Evolutionary conservation across 2,113 vertebrate genomes (phyloP), one percentile per base, ranked within the genome.

Genomic region (Heloderma charlesbogerti): DNA sequence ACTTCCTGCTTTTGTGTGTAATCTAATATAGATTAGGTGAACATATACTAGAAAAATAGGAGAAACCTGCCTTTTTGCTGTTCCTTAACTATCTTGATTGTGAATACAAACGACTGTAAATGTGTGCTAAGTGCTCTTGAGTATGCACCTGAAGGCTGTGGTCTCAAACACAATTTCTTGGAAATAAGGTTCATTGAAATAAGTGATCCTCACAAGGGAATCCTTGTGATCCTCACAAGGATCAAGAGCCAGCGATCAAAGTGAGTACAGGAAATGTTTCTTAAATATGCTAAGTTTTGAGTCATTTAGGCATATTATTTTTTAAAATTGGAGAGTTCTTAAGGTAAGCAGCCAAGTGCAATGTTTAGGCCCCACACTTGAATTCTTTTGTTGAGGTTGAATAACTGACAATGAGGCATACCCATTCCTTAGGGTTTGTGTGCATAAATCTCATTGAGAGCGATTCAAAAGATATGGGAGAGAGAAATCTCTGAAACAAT

Each of bases 261-360:
- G 40, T 77, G 22, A 25, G 27, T 25, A 45, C 37, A 72, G n/a
- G 67, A 54, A 60, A 72, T 43, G 31, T 77, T n/a, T 77, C 37
- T 75, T 34, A 78, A 79, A 77, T 63, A 6, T 87, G 25, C 51
- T 84, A 18, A 22, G 6, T 31, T 43, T 63, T 16, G n/a, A 7
- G 25, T 8, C 27, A 25, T 34, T 67, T 80, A n/a, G 48, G 54
- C 2, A 29, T 18, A 22, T 31, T 79, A 22, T 57, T 57, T 71
- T 45, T 20, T 69, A 40, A 84, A 27, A 63, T 43, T 3, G 86
- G 67, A 72, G 83, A 88, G 12, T 54, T 31, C 66, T 91, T 87
- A 88, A 80, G 92, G 92, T 93, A 90, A 90, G 90, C 89, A 80
- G 85, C 88, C 93, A 91, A 92, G 89, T 79, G 82, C 16, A 79